Evolutionary conservation across 2,113 vertebrate species (phyloP), one percentile per base, ranked within the genome.

Genomic region (Bubalus kerabau): DNA sequence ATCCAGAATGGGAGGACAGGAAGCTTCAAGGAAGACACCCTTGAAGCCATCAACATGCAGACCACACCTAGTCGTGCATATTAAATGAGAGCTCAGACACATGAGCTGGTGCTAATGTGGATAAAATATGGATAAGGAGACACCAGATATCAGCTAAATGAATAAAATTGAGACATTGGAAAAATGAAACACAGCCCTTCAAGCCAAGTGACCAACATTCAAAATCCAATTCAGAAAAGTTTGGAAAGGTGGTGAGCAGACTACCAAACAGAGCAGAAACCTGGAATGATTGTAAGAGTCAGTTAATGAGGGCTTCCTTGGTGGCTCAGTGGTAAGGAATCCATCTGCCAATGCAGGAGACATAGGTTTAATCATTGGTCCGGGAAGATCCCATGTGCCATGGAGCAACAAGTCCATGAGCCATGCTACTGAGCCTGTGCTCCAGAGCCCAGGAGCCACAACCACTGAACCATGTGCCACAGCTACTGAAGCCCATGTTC

Each of bases 151-250:
- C 91, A 97, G 86, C 95, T 97, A 98, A 98, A 97, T 97, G 97
- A 98, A 97, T 98, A 98, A 97, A 98, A 98, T 96, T 95, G 80
- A 98, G 97, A 95, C 97, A 98, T 96, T 97, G 96, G 97, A 88
- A 98, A 98, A 98, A 98, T 97, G 13, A 98, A 97, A 96, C 93
- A 96, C 67, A 97, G 97, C 82, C 88, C 54, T 50, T 10, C 2
- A 74, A 98, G 93, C 86, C 89, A 97, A 97, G 98, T 19, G 97
- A 17, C 87, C 57, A 97, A 97, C 36, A 96, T 97, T 97, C 97
- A 98, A 97, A 97, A 98, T 97, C 94, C 85, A 97, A 98, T 94
- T 98, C 67, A 91, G 90, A 96, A 97, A 93, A 91, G 96, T 95
- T 92, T 84, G 76, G 50, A 94, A 96, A 97, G 60, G 54, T 97